A percentile compares a stretch with the other conserved stretches of the same genome.
phyloP scores from a whole-genome alignment of 2,888 invertebrate species.

The Chironomus riparius region DNA sequence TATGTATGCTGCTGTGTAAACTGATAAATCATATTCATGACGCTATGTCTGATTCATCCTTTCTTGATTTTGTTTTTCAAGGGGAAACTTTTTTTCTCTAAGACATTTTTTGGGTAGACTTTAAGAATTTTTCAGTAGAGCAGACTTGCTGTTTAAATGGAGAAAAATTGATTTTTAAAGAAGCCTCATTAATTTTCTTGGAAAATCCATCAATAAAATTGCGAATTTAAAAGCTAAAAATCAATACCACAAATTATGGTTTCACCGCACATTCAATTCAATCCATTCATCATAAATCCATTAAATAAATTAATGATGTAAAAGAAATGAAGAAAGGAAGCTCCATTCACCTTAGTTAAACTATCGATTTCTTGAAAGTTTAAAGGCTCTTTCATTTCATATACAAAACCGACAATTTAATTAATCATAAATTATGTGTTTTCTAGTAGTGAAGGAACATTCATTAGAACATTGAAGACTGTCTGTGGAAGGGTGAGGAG shows the following conservation, averaged over 20 bases:
- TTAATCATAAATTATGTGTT: conserved; percentile 25
- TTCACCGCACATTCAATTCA: too few species aligned
- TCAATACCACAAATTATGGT: neutral
- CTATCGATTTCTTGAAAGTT: neutral
- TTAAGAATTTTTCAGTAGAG: too few species aligned
- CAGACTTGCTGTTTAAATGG: too few species aligned
- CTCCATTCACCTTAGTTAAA: neutral
- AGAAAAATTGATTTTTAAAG: too few species aligned
- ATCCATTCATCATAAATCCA: neutral
- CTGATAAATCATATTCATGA: conserved; percentile 15
- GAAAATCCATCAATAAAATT: too few species aligned
- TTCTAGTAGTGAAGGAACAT: neutral
- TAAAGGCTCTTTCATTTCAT: neutral
- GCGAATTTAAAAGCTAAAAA: too few species aligned
- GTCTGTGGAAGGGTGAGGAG: neutral
- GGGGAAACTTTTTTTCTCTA: neutral
- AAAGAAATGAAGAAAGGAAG: neutral
- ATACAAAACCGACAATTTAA: conserved; percentile 16
- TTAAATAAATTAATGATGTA: neutral
- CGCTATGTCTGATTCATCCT: neutral
- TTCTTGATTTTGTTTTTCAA: neutral
- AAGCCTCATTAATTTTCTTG: too few species aligned
- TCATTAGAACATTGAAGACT: neutral
- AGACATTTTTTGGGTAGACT: too few species aligned
- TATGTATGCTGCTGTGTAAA: neutral